These are phyloP conservation scores for Heliornis fulica DNA, from an alignment of 2,113 vertebrate species.

Conservation along the genomic window DNA sequence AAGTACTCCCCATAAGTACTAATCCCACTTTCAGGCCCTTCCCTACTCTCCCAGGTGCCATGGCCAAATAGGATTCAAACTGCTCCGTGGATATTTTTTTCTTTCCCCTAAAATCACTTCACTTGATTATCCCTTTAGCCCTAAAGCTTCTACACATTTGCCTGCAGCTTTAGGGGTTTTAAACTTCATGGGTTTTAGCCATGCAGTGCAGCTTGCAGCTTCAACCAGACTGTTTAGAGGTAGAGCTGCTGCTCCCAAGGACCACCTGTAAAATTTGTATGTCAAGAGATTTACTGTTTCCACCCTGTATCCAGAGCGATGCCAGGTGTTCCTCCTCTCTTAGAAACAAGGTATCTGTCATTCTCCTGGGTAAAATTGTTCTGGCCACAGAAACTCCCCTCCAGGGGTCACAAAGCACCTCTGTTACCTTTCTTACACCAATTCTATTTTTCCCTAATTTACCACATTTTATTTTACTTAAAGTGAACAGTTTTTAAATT, in stretches of 20 bases:
- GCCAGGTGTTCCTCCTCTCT: neutral
- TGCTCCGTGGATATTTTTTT: neutral
- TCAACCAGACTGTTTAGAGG: neutral
- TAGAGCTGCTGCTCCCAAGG: fast-evolving
- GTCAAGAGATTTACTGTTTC: neutral
- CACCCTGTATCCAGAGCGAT: neutral
- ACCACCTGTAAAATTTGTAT: neutral
- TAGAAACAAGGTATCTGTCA: neutral
- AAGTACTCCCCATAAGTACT: neutral
- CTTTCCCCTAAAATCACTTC: neutral
- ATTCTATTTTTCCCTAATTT: neutral
- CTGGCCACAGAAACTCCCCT: neutral
- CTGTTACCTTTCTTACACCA: neutral
- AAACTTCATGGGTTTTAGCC: neutral
- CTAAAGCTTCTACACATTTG: neutral
- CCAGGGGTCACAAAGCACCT: neutral
- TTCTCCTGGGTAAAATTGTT: neutral
- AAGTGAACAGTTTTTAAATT: neutral
- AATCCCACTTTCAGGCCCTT: neutral
- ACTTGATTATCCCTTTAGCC: neutral
- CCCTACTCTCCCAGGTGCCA: neutral
- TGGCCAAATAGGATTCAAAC: neutral
- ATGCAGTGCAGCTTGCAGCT: neutral
- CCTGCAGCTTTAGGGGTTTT: neutral
- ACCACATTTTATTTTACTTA: neutral